Evolutionary conservation across 2,797 vertebrate species (phyloP), one percentile per base, ranked within the genome.

Genomic region (Semaprochilodus insignis): DNA sequence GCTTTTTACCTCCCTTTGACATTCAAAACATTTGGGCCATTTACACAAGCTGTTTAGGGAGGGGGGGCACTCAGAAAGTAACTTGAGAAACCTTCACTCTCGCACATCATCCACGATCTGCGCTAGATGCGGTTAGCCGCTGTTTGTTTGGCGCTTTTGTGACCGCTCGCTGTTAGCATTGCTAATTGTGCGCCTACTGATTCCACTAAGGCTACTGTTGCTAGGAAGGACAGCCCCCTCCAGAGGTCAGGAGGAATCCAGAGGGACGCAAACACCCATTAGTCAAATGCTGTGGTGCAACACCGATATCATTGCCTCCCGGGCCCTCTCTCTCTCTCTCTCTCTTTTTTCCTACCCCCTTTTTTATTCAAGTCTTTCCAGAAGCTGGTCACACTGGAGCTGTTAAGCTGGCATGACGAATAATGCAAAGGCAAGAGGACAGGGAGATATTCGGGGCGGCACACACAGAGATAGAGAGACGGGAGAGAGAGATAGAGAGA

Each of bases 21-120:
- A 93, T 94, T 95, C 90, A 93, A 94, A 94, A 92, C 92, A 93
- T 90, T 90, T 85, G 90, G 40, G 63, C 85, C 82, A 81, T 81
- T 85, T 81, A 88, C 84, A 88, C 60, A 60, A 72, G 78, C 67
- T 60, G 52, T 0, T 54, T 44, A 51, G 55, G 71, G 34, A 60
- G 13, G 75, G 59, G 57, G 6, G 87, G 83, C 66, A 80, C 88
- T 89, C 88, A 87, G 89, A 91, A 88, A 34, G 92, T 90, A 95
- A 94, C 90, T 83, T 25, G 88, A 94, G 91, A 93, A 84, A 81
- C 79, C 89, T 93, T 93, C 91, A 92, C 94, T 93, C 91, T 91
- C 83, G 90, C 89, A 91, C 88, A 86, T 93, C 90, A 91, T 90
- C 90, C 91, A 89, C 54, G 86, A 91, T 91, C 87, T 91, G 69